A percentile compares a stretch with the other conserved stretches of the same genome.
Conservation (phyloP, 2,797 vertebrate species). For the Loriculus beryllinus region DNA sequence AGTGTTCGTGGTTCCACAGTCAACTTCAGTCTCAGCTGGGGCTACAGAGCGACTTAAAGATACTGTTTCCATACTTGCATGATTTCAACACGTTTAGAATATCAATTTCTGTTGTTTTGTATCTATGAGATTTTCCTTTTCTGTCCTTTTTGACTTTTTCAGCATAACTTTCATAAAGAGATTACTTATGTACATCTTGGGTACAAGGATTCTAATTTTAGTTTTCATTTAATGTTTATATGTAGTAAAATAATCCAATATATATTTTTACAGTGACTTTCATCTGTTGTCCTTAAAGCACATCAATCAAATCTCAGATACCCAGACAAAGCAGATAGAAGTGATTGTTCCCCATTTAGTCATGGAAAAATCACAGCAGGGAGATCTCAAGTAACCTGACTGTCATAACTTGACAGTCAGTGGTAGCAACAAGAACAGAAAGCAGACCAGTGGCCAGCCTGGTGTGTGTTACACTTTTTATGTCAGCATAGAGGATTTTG, state of each 20-base stretch:
- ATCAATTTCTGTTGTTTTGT: neutral
- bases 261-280: neutral
- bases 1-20: neutral
- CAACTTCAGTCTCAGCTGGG: neutral
- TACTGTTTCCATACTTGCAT: neutral
- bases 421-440: neutral
- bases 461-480: neutral
- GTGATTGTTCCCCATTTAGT: neutral
- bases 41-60: neutral
- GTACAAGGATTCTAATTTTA: neutral
- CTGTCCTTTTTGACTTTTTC: neutral
- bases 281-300: neutral
- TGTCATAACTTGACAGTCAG: neutral
- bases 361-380: neutral
- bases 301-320: neutral
- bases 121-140: neutral
- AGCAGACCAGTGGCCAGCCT: neutral
- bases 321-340: neutral
- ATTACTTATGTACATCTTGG: neutral
- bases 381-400: neutral
- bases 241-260: neutral
- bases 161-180: neutral
- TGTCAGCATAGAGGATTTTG: neutral
- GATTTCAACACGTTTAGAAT: neutral
- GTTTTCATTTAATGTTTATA: neutral